Conservation (phyloP, 2,797 vertebrate species). For the Rhinogobio ventralis region DNA sequence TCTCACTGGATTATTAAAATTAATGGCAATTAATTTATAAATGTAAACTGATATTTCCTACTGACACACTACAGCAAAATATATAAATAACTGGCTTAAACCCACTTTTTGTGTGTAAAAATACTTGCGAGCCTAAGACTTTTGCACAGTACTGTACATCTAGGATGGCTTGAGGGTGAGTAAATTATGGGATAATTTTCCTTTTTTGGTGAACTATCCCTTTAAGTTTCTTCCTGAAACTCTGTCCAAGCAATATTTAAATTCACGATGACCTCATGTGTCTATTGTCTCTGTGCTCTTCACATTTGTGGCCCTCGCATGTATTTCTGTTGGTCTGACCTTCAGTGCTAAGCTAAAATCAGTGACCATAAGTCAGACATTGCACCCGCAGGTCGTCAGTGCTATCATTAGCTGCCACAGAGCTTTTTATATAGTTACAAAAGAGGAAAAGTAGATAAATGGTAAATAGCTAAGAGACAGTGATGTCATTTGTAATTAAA, state of each 20-base stretch:
- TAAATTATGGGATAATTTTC: too few species aligned
- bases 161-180: too few species aligned
- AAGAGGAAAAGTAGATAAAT: not conserved
- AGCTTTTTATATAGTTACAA: slow-evolving; percentile 9
- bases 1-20: too few species aligned
- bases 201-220: too few species aligned
- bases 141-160: too few species aligned
- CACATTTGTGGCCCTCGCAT: slow-evolving; percentile 39
- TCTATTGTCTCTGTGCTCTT: slow-evolving; percentile 42
- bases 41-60: too few species aligned
- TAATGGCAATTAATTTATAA: too few species aligned
- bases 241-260: not conserved
- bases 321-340: slow-evolving; percentile 40
- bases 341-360: slow-evolving; percentile 39
- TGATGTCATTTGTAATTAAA: not conserved
- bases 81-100: too few species aligned
- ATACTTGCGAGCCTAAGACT: too few species aligned
- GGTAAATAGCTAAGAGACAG: not conserved
- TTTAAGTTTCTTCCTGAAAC: not conserved
- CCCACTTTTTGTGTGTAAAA: too few species aligned
- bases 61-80: too few species aligned
- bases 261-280: slow-evolving; percentile 27
- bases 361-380: slow-evolving; percentile 23
- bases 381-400: not conserved
- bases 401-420: slow-evolving; percentile 26